phyloP scores from a whole-genome alignment of 2,113 vertebrate species.

The Cricetomys ansorgei region DNA sequence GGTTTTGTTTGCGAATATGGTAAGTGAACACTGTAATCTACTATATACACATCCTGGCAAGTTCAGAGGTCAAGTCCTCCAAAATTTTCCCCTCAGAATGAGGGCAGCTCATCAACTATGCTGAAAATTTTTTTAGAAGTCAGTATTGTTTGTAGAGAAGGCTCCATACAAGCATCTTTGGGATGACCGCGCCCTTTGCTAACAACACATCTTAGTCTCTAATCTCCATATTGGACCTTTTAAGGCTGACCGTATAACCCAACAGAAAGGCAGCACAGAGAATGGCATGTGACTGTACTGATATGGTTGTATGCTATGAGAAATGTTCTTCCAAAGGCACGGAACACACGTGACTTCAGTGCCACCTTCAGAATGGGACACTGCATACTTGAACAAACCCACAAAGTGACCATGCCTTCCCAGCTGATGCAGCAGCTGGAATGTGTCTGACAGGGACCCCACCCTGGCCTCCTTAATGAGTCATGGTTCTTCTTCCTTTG shows the following conservation, averaged over 20 bases:
- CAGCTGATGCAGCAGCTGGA: slow-evolving; percentile 52
- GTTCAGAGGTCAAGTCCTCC: neutral
- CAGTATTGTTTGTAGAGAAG: neutral
- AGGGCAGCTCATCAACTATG: neutral
- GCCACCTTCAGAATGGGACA: slow-evolving; percentile 33
- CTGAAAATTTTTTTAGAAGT: neutral
- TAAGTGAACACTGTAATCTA: neutral
- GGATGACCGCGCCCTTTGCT: neutral
- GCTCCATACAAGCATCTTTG: neutral
- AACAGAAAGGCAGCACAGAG: neutral
- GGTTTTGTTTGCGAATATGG: slow-evolving; percentile 10
- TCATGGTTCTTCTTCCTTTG: slow-evolving; percentile 53
- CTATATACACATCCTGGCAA: slow-evolving; percentile 10
- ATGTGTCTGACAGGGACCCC: slow-evolving; percentile 42
- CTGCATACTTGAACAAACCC: neutral
- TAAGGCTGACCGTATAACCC: neutral
- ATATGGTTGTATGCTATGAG: neutral
- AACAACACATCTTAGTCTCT: neutral
- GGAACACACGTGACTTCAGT: neutral
- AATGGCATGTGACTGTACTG: neutral
- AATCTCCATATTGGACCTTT: neutral
- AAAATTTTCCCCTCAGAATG: neutral
- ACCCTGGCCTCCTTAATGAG: slow-evolving; percentile 65
- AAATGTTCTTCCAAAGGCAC: neutral
- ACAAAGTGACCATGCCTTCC: slow-evolving; percentile 40